Evolutionary conservation across 2,888 invertebrate species (phyloP).

Genomic region (Drosophila nr. perissopoda): DNA sequence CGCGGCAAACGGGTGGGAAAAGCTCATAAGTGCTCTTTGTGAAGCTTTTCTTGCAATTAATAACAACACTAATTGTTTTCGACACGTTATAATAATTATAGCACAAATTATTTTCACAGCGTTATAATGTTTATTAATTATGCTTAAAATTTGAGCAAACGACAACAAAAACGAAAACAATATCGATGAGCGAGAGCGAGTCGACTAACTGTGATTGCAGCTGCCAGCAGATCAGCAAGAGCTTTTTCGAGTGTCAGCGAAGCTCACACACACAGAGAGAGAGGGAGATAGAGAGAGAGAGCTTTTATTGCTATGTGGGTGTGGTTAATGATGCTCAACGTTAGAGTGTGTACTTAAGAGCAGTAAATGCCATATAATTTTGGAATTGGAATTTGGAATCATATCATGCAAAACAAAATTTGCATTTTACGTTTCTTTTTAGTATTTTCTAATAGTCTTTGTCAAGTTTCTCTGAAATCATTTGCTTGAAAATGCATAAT

Average conservation of each 20-base stretch:
- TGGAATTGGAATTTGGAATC: not conserved
- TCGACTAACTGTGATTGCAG: not conserved
- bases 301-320: not conserved
- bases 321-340: not conserved
- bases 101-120: not conserved
- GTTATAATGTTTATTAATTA: not conserved
- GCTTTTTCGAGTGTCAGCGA: not conserved
- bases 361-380: not conserved
- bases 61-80: not conserved
- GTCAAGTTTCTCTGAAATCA: not conserved
- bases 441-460: not conserved
- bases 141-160: not conserved
- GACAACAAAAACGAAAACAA: not conserved
- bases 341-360: not conserved
- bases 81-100: not conserved
- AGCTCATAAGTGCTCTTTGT: not conserved
- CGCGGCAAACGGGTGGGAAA: conserved; percentile 27
- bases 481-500: not conserved
- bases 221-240: not conserved
- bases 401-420: not conserved
- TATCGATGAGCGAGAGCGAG: not conserved
- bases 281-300: not conserved
- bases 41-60: not conserved
- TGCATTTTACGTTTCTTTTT: not conserved
- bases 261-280: not conserved